A percentile compares a stretch with the other conserved stretches of the same genome.
Conservation (phyloP, 2,797 vertebrate species). For the Tokudaia tokunoshimensis region DNA sequence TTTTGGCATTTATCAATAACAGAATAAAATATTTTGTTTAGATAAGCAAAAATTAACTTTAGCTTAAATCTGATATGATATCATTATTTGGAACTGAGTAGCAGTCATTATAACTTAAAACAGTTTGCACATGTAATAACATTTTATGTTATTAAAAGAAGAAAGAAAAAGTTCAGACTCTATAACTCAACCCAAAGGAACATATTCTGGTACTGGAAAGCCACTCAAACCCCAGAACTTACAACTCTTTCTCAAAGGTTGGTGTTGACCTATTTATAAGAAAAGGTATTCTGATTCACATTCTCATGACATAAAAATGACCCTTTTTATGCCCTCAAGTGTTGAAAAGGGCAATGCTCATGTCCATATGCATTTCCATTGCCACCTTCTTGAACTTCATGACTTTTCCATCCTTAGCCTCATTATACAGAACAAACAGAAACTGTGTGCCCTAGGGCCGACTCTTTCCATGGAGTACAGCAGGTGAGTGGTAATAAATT, state of each 20-base stretch:
- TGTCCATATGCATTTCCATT: conserved; percentile 39
- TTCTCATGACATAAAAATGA: conserved; percentile 53
- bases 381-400: not conserved
- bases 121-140: not conserved
- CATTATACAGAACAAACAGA: conserved; percentile 55
- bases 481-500: not conserved
- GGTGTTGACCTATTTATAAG: conserved; percentile 49
- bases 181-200: conserved; percentile 40
- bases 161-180: conserved; percentile 3
- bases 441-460: conserved; percentile 30
- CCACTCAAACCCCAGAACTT: conserved; percentile 50
- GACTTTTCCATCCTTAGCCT: conserved; percentile 54
- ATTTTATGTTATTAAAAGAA: conserved; percentile 36
- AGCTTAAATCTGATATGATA: conserved; percentile 42
- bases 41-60: conserved; percentile 21
- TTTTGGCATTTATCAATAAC: not conserved
- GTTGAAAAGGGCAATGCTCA: not conserved
- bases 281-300: conserved; percentile 51
- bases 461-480: not conserved
- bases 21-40: conserved; percentile 16
- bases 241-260: conserved; percentile 57
- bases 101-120: conserved; percentile 48
- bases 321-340: not conserved
- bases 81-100: conserved; percentile 46
- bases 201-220: conserved; percentile 51